Percentiles rank a stretch among this genome's conserved stretches.
Conservation (phyloP, 1,140 invertebrate species). For the Drosophila nigrodunni region DNA sequence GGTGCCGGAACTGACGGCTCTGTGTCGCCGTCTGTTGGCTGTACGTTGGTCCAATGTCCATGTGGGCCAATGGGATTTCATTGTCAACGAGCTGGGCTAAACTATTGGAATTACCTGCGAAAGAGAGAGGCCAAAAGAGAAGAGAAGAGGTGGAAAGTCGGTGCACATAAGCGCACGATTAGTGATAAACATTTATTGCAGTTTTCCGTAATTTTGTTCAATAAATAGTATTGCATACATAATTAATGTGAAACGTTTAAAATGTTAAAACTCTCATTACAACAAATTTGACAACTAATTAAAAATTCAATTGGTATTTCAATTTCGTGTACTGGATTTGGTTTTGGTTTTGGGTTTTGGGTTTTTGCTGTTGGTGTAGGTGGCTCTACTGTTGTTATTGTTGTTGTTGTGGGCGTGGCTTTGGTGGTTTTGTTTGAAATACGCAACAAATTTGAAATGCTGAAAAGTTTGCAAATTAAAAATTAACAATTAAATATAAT, state of each 20-base stretch:
- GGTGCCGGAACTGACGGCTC: conserved; percentile 70
- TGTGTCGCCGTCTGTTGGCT: conserved; percentile 69
- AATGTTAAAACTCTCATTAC: conserved; percentile 74
- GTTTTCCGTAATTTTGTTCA: neutral
- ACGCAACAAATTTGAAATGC: conserved; percentile 67
- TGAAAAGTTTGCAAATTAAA: conserved; percentile 71
- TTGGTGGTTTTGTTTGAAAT: conserved; percentile 38
- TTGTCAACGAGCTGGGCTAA: conserved; percentile 88
- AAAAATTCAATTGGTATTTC: conserved; percentile 73
- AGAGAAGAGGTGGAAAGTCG: conserved; percentile 18
- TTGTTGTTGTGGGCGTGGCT: conserved; percentile 5
- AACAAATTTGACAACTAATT: conserved; percentile 81
- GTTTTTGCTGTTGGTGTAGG: conserved; percentile 31
- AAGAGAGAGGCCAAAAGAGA: conserved; percentile 32
- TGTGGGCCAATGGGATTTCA: conserved; percentile 87
- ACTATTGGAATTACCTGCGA: conserved; percentile 87
- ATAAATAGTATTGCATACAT: conserved; percentile 49
- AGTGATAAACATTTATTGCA: conserved; percentile 30
- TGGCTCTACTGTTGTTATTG: too few species aligned
- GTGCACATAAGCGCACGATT: conserved; percentile 14
- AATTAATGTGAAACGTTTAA: conserved; percentile 69
- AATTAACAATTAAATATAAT: conserved; percentile 40
- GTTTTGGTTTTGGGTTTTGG: conserved; percentile 35
- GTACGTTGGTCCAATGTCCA: conserved; percentile 71
- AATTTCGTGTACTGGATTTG: conserved; percentile 57